Evolutionary conservation across 2,113 vertebrate species (phyloP), one percentile per base, ranked within the genome.

Genomic region (Neodon shergylaensis): DNA sequence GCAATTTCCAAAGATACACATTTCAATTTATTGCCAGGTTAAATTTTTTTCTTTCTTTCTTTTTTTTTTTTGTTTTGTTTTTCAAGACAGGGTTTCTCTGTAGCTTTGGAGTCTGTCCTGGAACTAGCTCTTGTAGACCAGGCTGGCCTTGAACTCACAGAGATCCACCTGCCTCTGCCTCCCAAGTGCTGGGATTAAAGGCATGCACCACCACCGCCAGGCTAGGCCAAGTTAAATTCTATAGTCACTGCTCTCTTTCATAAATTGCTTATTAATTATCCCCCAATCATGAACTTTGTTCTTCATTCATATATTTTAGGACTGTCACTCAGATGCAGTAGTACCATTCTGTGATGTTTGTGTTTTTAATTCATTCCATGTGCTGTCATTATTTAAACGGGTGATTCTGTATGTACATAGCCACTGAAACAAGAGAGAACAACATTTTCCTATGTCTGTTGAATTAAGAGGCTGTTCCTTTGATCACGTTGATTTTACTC

Each of bases 311-410:
- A 31, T 86, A 68, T 90, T 78, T n/a, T 24, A 91, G 19, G 36
- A 63, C 74, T 54, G 44, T 88, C 65, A 90, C 76, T 26, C 54
- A 26, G 2, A 74, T 92, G 72, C 24, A 79, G 28, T 44, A 78
- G 24, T 84, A 31, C 33, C 84, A 7, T 88, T 58, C 36, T 90
- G 22, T 72, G 39, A 73, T 95, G 84, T 88, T 26, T 95, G 2
- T 90, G 22, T 91, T 93, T 89, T 94, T 44, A 92, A 81, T 49
- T 76, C 76, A 92, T 76, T 85, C 77, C 58, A 42, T 72, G 42
- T 9, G 49, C 79, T 95, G 36, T 84, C 94, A 26, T 85, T 88
- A 65, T 65, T 79, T 92, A 81, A 66, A 9, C 13, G 44, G 83
- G 16, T 92, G 61, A 77, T 13, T 88, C 22, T 49, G 49, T 86